A percentile compares a stretch with the other conserved stretches of the same genome.
These are phyloP conservation scores for Thera britannica DNA, from an alignment of 2,888 invertebrate species.

Conservation along the genomic window DNA sequence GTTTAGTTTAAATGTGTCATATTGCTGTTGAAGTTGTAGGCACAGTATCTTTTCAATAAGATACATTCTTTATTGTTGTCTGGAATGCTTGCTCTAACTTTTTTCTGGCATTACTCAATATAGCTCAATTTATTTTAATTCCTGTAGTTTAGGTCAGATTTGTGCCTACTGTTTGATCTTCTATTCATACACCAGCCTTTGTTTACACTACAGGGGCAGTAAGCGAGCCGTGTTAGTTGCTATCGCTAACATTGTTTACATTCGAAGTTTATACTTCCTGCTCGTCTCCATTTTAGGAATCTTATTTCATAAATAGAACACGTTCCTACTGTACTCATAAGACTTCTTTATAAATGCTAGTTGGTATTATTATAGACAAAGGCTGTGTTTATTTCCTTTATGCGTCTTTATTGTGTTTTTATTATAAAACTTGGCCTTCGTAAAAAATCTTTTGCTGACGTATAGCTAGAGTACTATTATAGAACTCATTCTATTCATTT, in stretches of 20 bases:
- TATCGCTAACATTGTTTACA: constrained; percentile 53
- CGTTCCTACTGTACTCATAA: constrained; percentile 13
- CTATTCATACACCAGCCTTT: constrained; percentile 43
- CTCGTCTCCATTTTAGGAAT: constrained; percentile 32
- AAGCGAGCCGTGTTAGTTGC: constrained; percentile 49
- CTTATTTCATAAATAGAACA: constrained; percentile 39
- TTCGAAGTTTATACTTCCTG: constrained; percentile 47
- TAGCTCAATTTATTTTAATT: neutral
- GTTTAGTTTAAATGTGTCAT: neutral
- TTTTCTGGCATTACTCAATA: too few species aligned
- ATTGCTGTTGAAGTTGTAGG: too few species aligned
- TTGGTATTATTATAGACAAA: constrained; percentile 27
- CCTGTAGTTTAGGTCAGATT: constrained; percentile 32
- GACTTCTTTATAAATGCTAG: neutral
- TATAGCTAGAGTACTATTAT: neutral
- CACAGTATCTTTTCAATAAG: too few species aligned
- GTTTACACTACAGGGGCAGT: constrained; percentile 52
- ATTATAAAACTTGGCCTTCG: constrained; percentile 3
- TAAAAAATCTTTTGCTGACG: constrained; percentile 14
- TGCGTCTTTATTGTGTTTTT: constrained; percentile 14
- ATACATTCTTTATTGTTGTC: too few species aligned
- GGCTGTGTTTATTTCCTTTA: neutral
- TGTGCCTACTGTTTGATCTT: constrained; percentile 41
- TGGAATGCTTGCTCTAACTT: too few species aligned
- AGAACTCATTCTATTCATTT: constrained; percentile 11